These are phyloP conservation scores for Pandion haliaetus DNA, from an alignment of 2,113 vertebrate species.

Conservation along the genomic window DNA sequence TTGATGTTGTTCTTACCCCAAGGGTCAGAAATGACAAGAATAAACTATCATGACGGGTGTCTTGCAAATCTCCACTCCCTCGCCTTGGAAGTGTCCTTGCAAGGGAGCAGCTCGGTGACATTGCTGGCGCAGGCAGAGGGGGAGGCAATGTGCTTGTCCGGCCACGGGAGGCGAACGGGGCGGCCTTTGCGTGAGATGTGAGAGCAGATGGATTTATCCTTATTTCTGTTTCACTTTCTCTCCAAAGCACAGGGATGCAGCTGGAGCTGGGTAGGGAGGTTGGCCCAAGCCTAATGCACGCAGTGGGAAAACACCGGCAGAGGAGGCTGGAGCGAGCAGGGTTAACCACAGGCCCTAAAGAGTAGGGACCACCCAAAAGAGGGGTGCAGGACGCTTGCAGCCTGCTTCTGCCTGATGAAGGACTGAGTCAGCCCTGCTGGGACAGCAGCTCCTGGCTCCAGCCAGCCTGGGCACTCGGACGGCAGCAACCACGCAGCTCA, in stretches of 20 bases:
- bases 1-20: not conserved
- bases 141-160: accelerated
- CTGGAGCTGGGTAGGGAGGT: not conserved
- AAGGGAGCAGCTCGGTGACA: not conserved
- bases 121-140: not conserved
- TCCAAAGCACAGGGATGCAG: not conserved
- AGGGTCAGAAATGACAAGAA: slow-evolving; percentile 33
- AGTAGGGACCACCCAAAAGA: not conserved
- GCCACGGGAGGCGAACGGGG: accelerated
- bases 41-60: not conserved
- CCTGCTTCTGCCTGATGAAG: not conserved
- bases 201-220: not conserved
- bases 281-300: accelerated
- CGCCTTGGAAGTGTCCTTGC: slow-evolving; percentile 22
- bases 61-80: not conserved
- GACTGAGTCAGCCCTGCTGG: slow-evolving; percentile 25
- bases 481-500: not conserved
- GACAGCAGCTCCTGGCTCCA: slow-evolving; percentile 29
- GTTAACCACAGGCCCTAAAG: not conserved
- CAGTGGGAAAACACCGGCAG: accelerated
- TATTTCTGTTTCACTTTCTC: not conserved
- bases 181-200: accelerated
- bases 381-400: not conserved
- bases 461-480: not conserved
- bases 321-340: not conserved